Percentiles rank a stretch among this genome's conserved stretches.
These are phyloP conservation scores for Elmis aenea DNA, from an alignment of 2,888 invertebrate genomes.

Conservation along the genomic window DNA sequence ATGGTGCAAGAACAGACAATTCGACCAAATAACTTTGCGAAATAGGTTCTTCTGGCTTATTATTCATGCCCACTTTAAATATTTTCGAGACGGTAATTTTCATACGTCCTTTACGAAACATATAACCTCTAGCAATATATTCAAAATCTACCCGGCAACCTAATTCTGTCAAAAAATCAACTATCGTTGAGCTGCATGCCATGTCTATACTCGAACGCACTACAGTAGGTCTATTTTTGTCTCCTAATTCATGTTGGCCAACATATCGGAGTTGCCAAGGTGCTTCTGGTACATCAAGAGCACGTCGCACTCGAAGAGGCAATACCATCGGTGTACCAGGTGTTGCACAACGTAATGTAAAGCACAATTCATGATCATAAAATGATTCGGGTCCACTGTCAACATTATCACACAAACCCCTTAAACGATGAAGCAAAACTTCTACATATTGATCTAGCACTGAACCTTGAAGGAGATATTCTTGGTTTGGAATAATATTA, in stretches of 20 bases:
- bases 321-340: conserved; percentile 50
- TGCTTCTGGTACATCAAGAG: conserved; percentile 75
- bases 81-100: conserved; percentile 95
- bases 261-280: conserved; percentile 89
- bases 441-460: conserved; percentile 89
- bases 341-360: conserved; percentile 67
- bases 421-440: conserved; percentile 79
- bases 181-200: conserved; percentile 82
- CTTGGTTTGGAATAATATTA: conserved; percentile 88
- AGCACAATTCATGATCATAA: conserved; percentile 90
- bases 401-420: conserved; percentile 90
- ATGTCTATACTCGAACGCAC: conserved; percentile 91
- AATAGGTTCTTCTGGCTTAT: conserved; percentile 69
- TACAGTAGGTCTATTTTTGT: conserved; percentile 83
- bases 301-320: conserved; percentile 75
- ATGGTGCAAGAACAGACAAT: conserved; percentile 82
- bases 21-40: conserved; percentile 92
- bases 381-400: conserved; percentile 88
- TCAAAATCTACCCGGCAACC: conserved; percentile 91
- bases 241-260: conserved; percentile 85
- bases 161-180: conserved; percentile 87
- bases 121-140: conserved; percentile 85
- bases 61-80: conserved; percentile 67
- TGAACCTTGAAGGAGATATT: conserved; percentile 90
- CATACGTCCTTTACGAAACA: conserved; percentile 95